These are phyloP conservation scores for Epinephelus malabaricus DNA, from an alignment of 2,797 vertebrate species.

Conservation along the genomic window DNA sequence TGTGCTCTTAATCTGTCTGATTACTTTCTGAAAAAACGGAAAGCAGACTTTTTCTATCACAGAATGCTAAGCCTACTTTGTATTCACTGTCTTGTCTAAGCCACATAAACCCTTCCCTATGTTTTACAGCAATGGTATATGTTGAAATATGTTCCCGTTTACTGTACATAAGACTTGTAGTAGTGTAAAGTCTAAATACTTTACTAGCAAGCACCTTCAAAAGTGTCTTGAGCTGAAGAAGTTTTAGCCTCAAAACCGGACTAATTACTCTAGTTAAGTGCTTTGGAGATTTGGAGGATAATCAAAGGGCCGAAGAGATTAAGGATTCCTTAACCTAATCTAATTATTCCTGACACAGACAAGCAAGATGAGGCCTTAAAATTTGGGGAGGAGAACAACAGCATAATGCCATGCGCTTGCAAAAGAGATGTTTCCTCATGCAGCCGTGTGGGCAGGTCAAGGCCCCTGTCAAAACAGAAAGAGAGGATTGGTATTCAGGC, in stretches of 20 bases:
- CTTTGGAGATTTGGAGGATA: conserved; percentile 49
- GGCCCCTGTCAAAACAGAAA: conserved; percentile 53
- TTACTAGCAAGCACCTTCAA: conserved; percentile 14
- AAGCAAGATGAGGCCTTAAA: conserved; percentile 26
- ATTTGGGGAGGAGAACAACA: conserved; percentile 34
- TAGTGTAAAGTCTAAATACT: neutral
- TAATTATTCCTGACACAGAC: conserved; percentile 61
- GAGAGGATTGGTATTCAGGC: conserved; percentile 42
- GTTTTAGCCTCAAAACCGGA: conserved; percentile 24
- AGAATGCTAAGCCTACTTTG: conserved; percentile 29
- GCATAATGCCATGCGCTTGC: conserved; percentile 42
- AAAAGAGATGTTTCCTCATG: conserved; percentile 63
- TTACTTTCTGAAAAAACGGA: conserved; percentile 53
- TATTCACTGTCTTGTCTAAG: conserved; percentile 4
- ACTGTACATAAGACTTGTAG: neutral
- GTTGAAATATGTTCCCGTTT: neutral
- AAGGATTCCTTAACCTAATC: conserved; percentile 35
- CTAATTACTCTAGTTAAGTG: conserved; percentile 43
- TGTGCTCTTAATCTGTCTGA: conserved; percentile 59
- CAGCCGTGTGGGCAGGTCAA: conserved; percentile 58
- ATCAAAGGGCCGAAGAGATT: conserved; percentile 58
- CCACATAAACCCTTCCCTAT: neutral
- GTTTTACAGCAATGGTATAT: neutral
- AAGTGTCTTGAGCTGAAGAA: conserved; percentile 12
- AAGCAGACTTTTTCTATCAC: conserved; percentile 11